Base-by-base conservation (phyloP, 2,888 invertebrate genomes). In the Pocota personata region DNA sequence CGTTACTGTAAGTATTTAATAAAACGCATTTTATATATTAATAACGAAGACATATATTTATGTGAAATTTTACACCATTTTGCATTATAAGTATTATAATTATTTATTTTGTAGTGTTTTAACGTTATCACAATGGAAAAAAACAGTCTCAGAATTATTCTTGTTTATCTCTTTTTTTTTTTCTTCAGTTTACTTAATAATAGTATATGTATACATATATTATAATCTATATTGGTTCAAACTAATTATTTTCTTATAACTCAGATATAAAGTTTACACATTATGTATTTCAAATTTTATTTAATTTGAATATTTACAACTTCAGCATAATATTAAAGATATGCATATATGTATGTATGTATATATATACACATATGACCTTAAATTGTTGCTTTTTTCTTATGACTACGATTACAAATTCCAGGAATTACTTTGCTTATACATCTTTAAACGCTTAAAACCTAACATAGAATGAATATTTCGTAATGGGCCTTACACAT, bases 101-200 rank as follows among this genome's bases (percentile, higher is more conserved):
- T 67, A 76, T 77, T 78, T 80, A 66, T 73, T 77, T 83, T 77
- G 46, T 58, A 78, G 48, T 84, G 73, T 94, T 89, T 93, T 94
- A 94, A 93, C 93, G 83, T 94, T 94, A 94, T 94, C 94, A 94
- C 94, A 94, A 94, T 93, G 93, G 94, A 94, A 93, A 94, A 82
- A 89, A 89, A 88, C 88, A 88, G 88, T 88, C 88, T 88, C 88
- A 87, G 86, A 87, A 86, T 88, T 87, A 88, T 88, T 80, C 84
- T 84, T 83, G 40, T 87, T 78, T 66, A 64, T 72, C 21, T 75
- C 43, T 14, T 40, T 14, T 32, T 73, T 60, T 72, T 75, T 76
- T 79, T 62, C 24, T 24, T 24, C 24, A 40, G 27, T 80, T 75
- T 67, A 57, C 40, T 82, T 71, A 58, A 62, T 19, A 37, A 50